Base-by-base conservation (phyloP, 2,797 vertebrate genomes). In the Hephaestus fuliginosus region DNA sequence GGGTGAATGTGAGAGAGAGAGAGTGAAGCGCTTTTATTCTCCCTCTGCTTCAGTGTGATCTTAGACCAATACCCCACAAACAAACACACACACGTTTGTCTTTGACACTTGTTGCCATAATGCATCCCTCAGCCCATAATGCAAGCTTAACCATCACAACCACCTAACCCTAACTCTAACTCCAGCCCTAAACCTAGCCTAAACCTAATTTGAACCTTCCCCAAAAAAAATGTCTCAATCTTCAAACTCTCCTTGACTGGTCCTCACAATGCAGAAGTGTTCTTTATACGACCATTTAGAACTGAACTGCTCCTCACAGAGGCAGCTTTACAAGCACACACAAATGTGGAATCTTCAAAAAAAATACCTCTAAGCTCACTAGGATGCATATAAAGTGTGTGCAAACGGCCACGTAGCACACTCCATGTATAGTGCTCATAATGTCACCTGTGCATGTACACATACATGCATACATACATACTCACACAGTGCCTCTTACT, bases 401-500 rank as follows among this genome's bases (percentile, higher is more conserved):
- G 15, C 13, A 15, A 25, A 25, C 2, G 25, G 25, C 25, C 25
- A 25, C 25, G 25, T 25, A 25, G 25, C 25, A 52, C 65, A 70
- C 22, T 17, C 1, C 20, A 30, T n/a, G 36, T 25, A 18, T 2
- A 14, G 44, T 28, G 36, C n/a, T 77, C 7, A 20, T 0, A 52
- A 46, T 64, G 48, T 14, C 5, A 12, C n/a, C 43, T 65, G 64
- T 7, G 5, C 56, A 52, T 60, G 4, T 10, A 36, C 8, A 48
- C 18, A 5, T 33, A 33, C 3, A 33, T 33, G 5, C 30, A 33
- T 33, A 33, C 30, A 33, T 33, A 74, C 3, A 18, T 13, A 43
- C 68, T 60, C 20, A 48, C 48, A 81, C 79, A 65, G 63, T 15
- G 44, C n/a, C 57, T 62, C 70, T 68, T 18, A 14, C 49, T 64